Base-by-base conservation (phyloP, 1,140 invertebrate genomes). In the Maniola jurtina region DNA sequence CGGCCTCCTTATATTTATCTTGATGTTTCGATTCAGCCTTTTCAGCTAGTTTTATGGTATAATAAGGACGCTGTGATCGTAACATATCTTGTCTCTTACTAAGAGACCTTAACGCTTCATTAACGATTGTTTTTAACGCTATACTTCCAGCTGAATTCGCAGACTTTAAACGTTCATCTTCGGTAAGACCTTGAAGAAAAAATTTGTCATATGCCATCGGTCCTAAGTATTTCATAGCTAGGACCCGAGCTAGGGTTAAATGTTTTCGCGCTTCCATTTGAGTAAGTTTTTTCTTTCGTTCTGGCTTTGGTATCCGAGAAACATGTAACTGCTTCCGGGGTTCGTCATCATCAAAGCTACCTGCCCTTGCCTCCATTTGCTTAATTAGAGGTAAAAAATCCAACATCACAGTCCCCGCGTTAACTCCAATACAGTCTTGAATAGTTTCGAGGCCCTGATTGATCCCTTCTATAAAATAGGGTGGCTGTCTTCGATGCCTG, bases 141-240 rank as follows among this genome's bases (percentile, higher is more conserved):
- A 74, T 63, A 57, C 86, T 91, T 25, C 92, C 92, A 25, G 70
- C 70, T 25, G 87, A 68, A 73, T 93, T 93, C 1, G 92, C 91
- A 57, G 89, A 92, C 34, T 75, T 75, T 8, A 92, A 68, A n/a
- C 92, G 86, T 9, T 70, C 76, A 71, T 91, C 84, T 25, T 84
- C 81, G 42, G 71, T 83, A 6, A 92, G 72, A 16, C 86, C 77
- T 66, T 91, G 86, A 5, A 92, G 73, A 67, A 92, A 93, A 65
- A 91, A 89, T 71, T 92, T 92, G 68, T 93, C 92, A 34, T 90
- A 83, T 16, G 90, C 92, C 88, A 92, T 91, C 0, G 88, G 85
- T n/a, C 92, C 91, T 15, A 93, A 74, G 76, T 92, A 93, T 72
- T 91, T 93, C 81, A 92, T 91, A 33, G 92, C 85, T 6, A 90